Evolutionary conservation across 2,797 vertebrate genomes (phyloP), one percentile per base, ranked within the genome.

Genomic region (Scolopax bukidnonensis): DNA sequence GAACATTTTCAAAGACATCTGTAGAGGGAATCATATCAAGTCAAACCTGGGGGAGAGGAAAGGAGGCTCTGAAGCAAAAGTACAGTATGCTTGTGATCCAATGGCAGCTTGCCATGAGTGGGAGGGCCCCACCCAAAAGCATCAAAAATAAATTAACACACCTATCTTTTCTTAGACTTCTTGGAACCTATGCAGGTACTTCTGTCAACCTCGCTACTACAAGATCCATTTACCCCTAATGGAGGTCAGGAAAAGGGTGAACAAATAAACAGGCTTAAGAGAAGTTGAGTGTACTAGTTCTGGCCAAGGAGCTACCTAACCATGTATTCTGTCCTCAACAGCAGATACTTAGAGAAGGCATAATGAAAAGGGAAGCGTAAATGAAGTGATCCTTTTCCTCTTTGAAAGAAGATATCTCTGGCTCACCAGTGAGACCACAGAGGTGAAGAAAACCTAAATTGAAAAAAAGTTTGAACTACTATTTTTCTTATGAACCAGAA

Each of bases 101-200:
- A 9, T 85, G 96, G 95, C 95, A 95, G 50, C 41, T 79, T 95
- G 96, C 95, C 94, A 96, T 24, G 96, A 96, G 93, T 95, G 76
- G 94, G 95, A 96, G 91, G 94, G 84, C 94, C 95, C 96, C 96
- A 93, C 96, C 94, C 94, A 53, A 13, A 85, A 83, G 57, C 71
- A 96, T 96, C 65, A 97, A 95, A 96, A 96, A 95, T 94, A 96
- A 94, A 95, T 95, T 94, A 96, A 95, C 94, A 89, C 91, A 92
- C 93, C 92, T 95, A 73, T 85, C 93, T 92, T 95, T 95, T 89
- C 88, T 95, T 95, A 95, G 94, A 93, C 87, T 93, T 94, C 96
- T 93, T 96, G 94, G 94, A 96, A 94, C 61, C 84, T 83, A 48
- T 69, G 51, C 92, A 96, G 90, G 50, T 94, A 38, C 38, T 81